These are phyloP conservation scores for Dynastes grantii DNA, from an alignment of 2,888 invertebrate species.

Conservation along the genomic window DNA sequence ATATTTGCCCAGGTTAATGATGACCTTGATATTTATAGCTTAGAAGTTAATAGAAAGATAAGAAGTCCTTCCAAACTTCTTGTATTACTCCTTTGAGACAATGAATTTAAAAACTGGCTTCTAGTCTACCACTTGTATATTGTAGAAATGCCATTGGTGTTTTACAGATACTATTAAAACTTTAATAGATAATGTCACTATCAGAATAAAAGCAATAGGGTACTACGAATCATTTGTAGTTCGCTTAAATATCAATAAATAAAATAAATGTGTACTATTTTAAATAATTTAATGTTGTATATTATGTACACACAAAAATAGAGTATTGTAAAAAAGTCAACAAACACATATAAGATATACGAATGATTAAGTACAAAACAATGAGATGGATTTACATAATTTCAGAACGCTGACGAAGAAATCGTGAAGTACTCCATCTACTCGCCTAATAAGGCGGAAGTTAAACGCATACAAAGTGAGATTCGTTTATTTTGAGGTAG, in stretches of 20 bases:
- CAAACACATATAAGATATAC: slow-evolving; percentile 26
- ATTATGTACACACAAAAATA: slow-evolving; percentile 30
- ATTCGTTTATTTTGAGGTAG: slow-evolving; percentile 35
- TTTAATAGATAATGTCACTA: too few relatives aligned
- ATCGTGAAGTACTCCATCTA: slow-evolving; percentile 45
- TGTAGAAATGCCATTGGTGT: too few relatives aligned
- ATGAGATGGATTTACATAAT: neutral
- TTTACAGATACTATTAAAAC: too few relatives aligned
- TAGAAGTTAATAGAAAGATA: too few relatives aligned
- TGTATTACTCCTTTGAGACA: too few relatives aligned
- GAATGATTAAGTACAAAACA: slow-evolving; percentile 19
- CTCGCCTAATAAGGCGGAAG: neutral
- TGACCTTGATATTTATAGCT: too few relatives aligned
- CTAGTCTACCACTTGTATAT: too few relatives aligned
- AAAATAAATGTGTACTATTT: neutral
- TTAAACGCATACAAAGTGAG: slow-evolving; percentile 3
- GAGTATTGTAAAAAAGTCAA: slow-evolving; percentile 32
- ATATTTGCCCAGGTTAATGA: too few relatives aligned
- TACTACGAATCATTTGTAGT: too few relatives aligned
- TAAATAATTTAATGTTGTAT: slow-evolving; percentile 38
- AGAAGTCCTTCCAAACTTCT: too few relatives aligned
- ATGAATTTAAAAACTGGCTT: too few relatives aligned
- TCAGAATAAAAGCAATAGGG: too few relatives aligned
- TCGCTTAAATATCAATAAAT: neutral
- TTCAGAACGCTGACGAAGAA: slow-evolving; percentile 6